phyloP scores from a whole-genome alignment of 1,140 invertebrate species.

The Thalassaphorura encarpata region DNA sequence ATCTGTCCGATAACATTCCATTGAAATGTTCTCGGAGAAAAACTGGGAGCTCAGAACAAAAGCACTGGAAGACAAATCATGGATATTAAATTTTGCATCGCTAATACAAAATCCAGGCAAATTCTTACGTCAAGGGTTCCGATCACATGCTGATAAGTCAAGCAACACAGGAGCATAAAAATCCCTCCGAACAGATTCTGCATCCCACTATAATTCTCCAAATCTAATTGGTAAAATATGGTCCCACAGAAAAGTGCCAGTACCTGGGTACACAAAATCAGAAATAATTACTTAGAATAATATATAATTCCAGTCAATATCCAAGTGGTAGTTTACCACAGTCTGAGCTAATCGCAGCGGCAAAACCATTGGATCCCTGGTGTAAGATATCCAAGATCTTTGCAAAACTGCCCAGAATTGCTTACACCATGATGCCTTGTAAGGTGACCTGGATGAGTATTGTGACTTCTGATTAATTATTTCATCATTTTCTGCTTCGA shows the following conservation, averaged over 20 bases:
- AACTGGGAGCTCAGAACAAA: slow-evolving; percentile 80
- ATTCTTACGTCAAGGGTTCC: slow-evolving; percentile 84
- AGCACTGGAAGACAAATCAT: slow-evolving; percentile 70
- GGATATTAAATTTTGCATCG: too few species aligned
- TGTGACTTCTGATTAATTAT: too few species aligned
- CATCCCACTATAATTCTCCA: slow-evolving; percentile 72
- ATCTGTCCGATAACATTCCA: slow-evolving; percentile 84
- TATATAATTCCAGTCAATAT: too few species aligned
- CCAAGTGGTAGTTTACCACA: too few species aligned
- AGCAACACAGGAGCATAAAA: slow-evolving; percentile 82
- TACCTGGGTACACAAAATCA: too few species aligned
- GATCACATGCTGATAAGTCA: slow-evolving; percentile 87
- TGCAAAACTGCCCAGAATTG: slow-evolving; percentile 83
- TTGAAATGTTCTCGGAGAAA: slow-evolving; percentile 84
- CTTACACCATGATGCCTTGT: slow-evolving; percentile 74
- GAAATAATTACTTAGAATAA: too few species aligned
- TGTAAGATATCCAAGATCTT: slow-evolving; percentile 75
- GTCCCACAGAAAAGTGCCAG: slow-evolving; percentile 74
- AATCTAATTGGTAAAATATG: slow-evolving; percentile 78
- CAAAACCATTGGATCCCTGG: slow-evolving; percentile 80
- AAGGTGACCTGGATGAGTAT: too few species aligned
- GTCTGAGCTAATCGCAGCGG: slow-evolving; percentile 81
- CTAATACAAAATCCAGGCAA: too few species aligned
- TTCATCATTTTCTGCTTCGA: too few species aligned
- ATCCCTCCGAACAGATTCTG: slow-evolving; percentile 93